These are phyloP conservation scores for Erpetoichthys calabaricus DNA, from an alignment of 2,797 vertebrate species.

Conservation along the genomic window DNA sequence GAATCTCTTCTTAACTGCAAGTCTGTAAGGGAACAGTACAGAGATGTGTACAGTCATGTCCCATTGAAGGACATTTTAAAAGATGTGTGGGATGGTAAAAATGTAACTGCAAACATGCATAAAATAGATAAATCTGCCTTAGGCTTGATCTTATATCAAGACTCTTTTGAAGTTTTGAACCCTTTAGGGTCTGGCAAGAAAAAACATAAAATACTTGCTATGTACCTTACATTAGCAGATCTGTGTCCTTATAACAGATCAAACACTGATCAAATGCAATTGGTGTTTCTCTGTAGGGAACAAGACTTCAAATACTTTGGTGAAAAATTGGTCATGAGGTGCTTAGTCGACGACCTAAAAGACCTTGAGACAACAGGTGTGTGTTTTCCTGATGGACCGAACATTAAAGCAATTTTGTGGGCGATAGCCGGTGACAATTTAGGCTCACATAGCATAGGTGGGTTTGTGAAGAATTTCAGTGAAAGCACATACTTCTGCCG, in stretches of 20 bases:
- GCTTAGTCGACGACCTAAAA: constrained; percentile 24
- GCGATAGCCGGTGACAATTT: no score
- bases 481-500: no score
- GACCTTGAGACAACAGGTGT: no score
- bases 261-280: constrained; percentile 5
- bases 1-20: not conserved
- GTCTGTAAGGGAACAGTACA: constrained; percentile 3
- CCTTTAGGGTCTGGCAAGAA: no score
- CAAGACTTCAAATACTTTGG: constrained; percentile 6
- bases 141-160: constrained; percentile 5
- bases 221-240: no score
- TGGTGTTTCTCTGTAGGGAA: constrained; percentile 2
- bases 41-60: not conserved
- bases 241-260: constrained; percentile 2
- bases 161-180: not conserved
- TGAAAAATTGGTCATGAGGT: no score
- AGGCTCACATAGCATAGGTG: no score
- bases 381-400: no score
- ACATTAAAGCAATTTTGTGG: no score
- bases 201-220: not conserved
- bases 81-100: constrained; percentile 6
- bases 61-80: not conserved
- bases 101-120: not conserved
- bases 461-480: no score
- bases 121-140: constrained; percentile 3